phyloP scores from a whole-genome alignment of 2,888 invertebrate genomes.

The Xylota segnis region DNA sequence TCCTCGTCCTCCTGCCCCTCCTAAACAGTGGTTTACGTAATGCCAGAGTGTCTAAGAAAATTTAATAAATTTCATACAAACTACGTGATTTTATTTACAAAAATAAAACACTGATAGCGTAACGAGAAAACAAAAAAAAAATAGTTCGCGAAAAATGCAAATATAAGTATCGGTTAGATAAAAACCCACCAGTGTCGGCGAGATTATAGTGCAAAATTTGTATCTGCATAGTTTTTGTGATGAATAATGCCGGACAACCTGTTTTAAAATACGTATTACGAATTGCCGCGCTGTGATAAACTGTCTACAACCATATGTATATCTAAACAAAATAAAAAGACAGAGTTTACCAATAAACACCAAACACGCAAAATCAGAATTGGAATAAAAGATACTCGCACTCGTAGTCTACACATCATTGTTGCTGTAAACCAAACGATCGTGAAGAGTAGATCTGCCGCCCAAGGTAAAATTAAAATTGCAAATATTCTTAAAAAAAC shows the following conservation, averaged over 20 bases:
- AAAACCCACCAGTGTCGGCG: constrained; percentile 3
- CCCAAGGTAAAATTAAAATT: constrained; percentile 34
- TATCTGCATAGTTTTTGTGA: constrained; percentile 16
- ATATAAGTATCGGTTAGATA: constrained; percentile 14
- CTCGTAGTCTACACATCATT: neutral
- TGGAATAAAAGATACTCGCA: constrained; percentile 8
- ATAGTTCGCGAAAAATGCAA: constrained; percentile 14
- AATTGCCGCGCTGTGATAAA: constrained; percentile 22
- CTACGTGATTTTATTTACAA: neutral
- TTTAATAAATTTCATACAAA: constrained; percentile 6
- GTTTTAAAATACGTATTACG: constrained; percentile 52
- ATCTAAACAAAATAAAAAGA: constrained; percentile 8
- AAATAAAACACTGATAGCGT: neutral
- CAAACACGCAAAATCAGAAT: constrained; percentile 14
- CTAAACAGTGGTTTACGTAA: constrained; percentile 19
- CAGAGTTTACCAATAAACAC: constrained; percentile 12
- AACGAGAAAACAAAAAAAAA: neutral
- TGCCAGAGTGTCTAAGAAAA: neutral
- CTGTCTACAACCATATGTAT: no score
- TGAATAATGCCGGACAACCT: constrained; percentile 47
- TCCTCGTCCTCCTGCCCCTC: no score
- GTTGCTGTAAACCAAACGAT: constrained; percentile 11
- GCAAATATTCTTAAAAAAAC: constrained; percentile 4
- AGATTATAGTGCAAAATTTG: neutral
- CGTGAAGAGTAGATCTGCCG: neutral